Evolutionary conservation across 1,140 invertebrate genomes (phyloP).

Genomic region (Drosophila pandora): DNA sequence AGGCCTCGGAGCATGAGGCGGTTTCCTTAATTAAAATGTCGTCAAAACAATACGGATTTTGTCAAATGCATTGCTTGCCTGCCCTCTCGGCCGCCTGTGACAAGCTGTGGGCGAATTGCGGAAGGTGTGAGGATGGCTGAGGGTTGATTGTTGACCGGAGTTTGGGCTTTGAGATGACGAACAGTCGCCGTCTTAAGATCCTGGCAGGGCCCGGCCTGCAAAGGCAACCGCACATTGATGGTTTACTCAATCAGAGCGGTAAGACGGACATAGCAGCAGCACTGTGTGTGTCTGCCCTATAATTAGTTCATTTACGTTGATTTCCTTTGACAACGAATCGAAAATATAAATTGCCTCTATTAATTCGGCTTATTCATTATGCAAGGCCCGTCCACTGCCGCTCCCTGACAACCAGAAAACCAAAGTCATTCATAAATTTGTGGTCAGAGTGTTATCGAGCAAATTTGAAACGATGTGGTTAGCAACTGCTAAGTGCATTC

Average conservation of each 20-base stretch:
- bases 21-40: slow-evolving; percentile 75
- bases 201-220: slow-evolving; percentile 6
- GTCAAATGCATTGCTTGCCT: slow-evolving; percentile 48
- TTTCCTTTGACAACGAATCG: slow-evolving; percentile 71
- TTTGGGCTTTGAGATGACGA: slow-evolving; percentile 23
- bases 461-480: slow-evolving; percentile 70
- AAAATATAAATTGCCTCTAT: slow-evolving; percentile 72
- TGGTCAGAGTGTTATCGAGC: slow-evolving; percentile 62
- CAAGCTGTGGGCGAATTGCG: slow-evolving; percentile 9
- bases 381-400: slow-evolving; percentile 10
- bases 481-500: slow-evolving; percentile 51
- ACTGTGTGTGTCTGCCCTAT: slow-evolving; percentile 30
- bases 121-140: not conserved
- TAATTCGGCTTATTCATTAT: slow-evolving; percentile 77
- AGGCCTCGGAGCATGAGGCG: slow-evolving; percentile 15
- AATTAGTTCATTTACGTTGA: slow-evolving; percentile 79
- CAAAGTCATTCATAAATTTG: slow-evolving; percentile 76
- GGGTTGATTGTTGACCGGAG: slow-evolving; percentile 32
- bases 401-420: slow-evolving; percentile 38
- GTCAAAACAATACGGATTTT: slow-evolving; percentile 62
- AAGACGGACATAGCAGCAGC: slow-evolving; percentile 3
- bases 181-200: slow-evolving; percentile 26
- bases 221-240: slow-evolving; percentile 49
- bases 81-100: slow-evolving; percentile 9
- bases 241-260: slow-evolving; percentile 64